These are phyloP conservation scores for Cynaeus angustus DNA, from an alignment of 2,888 invertebrate genomes.

Conservation along the genomic window DNA sequence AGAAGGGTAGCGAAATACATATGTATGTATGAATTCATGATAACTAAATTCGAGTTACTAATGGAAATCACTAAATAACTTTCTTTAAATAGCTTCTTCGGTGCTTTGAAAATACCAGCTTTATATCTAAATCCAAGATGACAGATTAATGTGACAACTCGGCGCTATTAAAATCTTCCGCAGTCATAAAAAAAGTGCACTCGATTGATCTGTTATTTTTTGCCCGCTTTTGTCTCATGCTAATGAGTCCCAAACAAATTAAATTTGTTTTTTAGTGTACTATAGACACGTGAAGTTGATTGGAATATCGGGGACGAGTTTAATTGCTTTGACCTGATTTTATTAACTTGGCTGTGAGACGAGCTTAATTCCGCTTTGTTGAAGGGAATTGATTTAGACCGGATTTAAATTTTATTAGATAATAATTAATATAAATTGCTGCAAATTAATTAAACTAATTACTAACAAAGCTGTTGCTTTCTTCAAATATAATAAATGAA, in stretches of 20 bases:
- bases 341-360: slow-evolving; percentile 3
- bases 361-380: slow-evolving; percentile 10
- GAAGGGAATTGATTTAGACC: slow-evolving; percentile 8
- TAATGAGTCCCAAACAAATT: neutral
- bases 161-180: too few species aligned
- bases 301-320: slow-evolving; percentile 19
- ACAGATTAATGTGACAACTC: too few species aligned
- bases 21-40: neutral
- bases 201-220: too few species aligned
- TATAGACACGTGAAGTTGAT: slow-evolving; percentile 3
- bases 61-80: too few species aligned
- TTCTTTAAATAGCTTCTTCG: too few species aligned
- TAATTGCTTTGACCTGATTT: slow-evolving; percentile 16
- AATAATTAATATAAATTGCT: slow-evolving; percentile 10
- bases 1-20: neutral
- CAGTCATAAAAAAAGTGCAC: too few species aligned
- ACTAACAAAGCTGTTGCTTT: slow-evolving; percentile 1
- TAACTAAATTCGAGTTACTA: too few species aligned
- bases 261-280: neutral
- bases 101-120: too few species aligned
- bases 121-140: too few species aligned
- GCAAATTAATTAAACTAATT: slow-evolving; percentile 10
- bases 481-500: slow-evolving; percentile 6
- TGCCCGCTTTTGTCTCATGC: too few species aligned
- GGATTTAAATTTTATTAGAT: slow-evolving; percentile 3